Evolutionary conservation across 2,797 vertebrate genomes (phyloP).

Genomic region (Leptatherina wallacei): DNA sequence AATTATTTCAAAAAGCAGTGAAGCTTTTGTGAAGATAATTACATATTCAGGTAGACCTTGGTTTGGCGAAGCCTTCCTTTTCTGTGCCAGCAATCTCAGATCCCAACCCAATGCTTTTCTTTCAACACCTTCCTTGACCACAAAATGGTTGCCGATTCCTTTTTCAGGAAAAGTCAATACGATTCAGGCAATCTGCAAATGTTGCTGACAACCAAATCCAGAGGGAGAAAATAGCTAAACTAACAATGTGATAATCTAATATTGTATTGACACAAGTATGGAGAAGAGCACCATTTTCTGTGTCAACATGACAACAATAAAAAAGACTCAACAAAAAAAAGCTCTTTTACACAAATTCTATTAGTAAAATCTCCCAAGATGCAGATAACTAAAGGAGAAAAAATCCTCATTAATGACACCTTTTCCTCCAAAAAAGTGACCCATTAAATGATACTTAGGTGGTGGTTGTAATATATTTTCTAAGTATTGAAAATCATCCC

Average conservation of each 20-base stretch:
- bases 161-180: background rate
- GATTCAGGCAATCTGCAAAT: background rate
- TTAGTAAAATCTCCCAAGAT: background rate
- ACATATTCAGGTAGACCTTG: slow-evolving; percentile 5
- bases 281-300: too few species aligned
- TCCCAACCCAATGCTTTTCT: background rate
- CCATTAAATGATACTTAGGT: background rate
- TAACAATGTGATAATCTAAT: background rate
- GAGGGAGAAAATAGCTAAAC: too few species aligned
- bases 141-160: background rate
- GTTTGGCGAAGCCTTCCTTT: background rate
- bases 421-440: background rate
- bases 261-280: too few species aligned
- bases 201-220: background rate
- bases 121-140: background rate
- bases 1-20: slow-evolving; percentile 19
- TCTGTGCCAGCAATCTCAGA: background rate
- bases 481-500: too few species aligned
- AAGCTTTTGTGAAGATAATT: slow-evolving; percentile 19
- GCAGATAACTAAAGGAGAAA: background rate
- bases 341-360: background rate
- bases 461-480: too few species aligned
- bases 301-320: background rate
- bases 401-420: too few species aligned
- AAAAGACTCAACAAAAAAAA: background rate